Base-by-base conservation (phyloP, 2,888 invertebrate species). In the Poecilobothrus nobilitatus region DNA sequence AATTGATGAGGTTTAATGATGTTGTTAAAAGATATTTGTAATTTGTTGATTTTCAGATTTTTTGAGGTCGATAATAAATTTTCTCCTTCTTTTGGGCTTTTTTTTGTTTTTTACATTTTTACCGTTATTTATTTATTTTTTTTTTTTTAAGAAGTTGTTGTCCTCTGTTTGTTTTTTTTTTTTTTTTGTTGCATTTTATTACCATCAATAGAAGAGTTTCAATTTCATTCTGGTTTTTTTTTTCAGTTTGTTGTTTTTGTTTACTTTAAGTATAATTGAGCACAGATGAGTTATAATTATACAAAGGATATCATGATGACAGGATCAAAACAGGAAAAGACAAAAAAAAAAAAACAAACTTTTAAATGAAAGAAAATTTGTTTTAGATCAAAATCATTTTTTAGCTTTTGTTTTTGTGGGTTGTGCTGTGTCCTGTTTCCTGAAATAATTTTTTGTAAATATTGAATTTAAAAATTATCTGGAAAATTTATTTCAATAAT, bases 1-100 rank as follows among this genome's bases (percentile, higher is more conserved):
- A 53, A 53, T 53, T 53, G n/a, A 53, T 53, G 53, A 53, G 53
- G 53, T 53, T 53, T 53, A 53, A 53, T 53, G 53, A 53, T 53
- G 53, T 53, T 53, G 53, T 53, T 53, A 53, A 53, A 53, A 53
- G 53, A 53, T 53, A 53, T 53, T 53, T 53, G 53, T 53, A 53
- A 53, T 53, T 53, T 53, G 53, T 53, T 53, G 53, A 53, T 53
- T 53, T 53, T 53, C 5, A 53, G 53, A 53, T 53, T 18, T 53
- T 53, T 53, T 53, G 15, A 53, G 53, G 53, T 15, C 53, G 53
- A 53, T 53, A 53, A 53, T 53, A 53, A 53, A 12, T 53, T 53
- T 53, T 53, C 53, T 53, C 15, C 15, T 53, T 53, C 15, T 53
- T 53, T 53, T 53, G 18, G 18, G 15, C 18, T 53, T 9, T 18